Percentiles rank a stretch among this genome's conserved stretches.
Evolutionary conservation across 2,797 vertebrate species (phyloP).

Genomic region (Myotis vivesi): DNA sequence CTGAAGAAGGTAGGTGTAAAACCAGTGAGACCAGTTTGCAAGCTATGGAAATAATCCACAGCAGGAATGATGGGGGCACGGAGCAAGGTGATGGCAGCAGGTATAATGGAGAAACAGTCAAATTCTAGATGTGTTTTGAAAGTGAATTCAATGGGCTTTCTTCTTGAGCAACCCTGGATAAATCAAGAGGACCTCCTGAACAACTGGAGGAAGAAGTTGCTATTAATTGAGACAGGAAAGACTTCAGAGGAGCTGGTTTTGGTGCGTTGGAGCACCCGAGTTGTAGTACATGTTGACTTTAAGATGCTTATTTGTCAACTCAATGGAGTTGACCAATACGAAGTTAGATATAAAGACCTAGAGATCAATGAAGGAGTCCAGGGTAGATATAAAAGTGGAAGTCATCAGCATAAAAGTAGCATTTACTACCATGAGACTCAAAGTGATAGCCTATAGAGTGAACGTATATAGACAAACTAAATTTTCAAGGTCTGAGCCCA

Average conservation of each 20-base stretch:
- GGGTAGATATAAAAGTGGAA: not conserved
- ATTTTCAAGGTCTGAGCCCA: not conserved
- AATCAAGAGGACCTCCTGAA: not conserved
- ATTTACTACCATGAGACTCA: not conserved
- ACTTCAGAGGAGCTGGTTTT: not conserved
- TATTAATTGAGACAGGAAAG: not conserved
- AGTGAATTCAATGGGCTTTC: not conserved
- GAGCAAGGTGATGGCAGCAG: not conserved
- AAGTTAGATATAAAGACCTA: not conserved
- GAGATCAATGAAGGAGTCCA: not conserved
- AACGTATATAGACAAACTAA: not conserved
- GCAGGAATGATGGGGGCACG: not conserved
- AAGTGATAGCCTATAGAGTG: not conserved
- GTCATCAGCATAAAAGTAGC: not conserved
- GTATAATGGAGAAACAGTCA: not conserved
- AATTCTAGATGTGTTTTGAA: not conserved
- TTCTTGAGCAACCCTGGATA: not conserved
- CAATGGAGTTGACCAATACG: not conserved
- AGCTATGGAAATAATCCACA: not conserved
- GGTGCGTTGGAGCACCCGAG: fast-evolving
- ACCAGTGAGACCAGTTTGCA: not conserved
- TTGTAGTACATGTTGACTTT: not conserved
- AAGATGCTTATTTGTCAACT: not conserved
- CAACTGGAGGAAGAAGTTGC: not conserved
- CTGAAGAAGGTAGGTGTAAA: not conserved